Percentiles rank a stretch among this genome's conserved stretches.
These are phyloP conservation scores for Acanthosepion pharaonis DNA, from an alignment of 2,888 invertebrate genomes.

Conservation along the genomic window DNA sequence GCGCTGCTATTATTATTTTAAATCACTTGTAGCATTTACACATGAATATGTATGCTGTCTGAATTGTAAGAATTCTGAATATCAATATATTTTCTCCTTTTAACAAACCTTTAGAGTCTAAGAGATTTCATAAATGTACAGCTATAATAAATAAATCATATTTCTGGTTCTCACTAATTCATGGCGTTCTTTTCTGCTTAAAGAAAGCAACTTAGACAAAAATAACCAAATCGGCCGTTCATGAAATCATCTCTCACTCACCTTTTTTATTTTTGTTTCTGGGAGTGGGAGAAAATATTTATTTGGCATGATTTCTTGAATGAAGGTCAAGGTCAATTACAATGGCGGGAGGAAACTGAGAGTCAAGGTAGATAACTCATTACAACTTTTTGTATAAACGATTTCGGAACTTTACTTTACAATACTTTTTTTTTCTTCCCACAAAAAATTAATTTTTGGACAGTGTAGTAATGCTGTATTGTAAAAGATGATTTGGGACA, in stretches of 20 bases:
- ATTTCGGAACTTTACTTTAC: background rate
- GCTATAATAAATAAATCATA: background rate
- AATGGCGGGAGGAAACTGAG: background rate
- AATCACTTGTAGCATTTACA: background rate
- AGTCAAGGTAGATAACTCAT: background rate
- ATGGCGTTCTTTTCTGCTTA: background rate
- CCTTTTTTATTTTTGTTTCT: background rate
- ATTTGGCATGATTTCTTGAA: no score
- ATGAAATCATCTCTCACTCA: background rate
- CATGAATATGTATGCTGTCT: background rate
- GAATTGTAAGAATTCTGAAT: no score
- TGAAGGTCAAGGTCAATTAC: background rate
- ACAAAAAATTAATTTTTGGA: no score
- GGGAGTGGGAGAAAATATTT: no score
- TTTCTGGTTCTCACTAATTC: background rate
- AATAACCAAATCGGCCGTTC: background rate
- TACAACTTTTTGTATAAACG: no score
- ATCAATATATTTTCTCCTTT: background rate
- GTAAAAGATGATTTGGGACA: no score
- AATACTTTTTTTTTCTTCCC: no score
- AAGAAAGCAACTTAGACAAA: background rate
- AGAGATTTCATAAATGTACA: background rate
- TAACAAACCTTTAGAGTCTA: background rate
- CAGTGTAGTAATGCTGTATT: no score
- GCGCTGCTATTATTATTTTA: background rate